Percentiles rank a stretch among this genome's conserved stretches.
Evolutionary conservation across 2,888 invertebrate genomes (phyloP).

Genomic region (Drosophila paranaensis): DNA sequence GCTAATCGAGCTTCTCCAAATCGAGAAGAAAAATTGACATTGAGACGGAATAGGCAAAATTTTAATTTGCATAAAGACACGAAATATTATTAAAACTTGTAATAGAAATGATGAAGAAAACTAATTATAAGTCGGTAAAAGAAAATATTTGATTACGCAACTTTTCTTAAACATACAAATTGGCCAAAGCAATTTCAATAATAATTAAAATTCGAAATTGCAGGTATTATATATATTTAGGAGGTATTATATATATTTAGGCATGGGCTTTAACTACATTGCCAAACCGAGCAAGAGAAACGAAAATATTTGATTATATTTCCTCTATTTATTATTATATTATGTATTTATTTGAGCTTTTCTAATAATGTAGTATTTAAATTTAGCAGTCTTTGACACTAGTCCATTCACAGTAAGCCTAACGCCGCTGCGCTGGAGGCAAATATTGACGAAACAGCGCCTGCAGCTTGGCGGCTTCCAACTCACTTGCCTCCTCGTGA

Average conservation of each 20-base stretch:
- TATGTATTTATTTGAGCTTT: conserved; percentile 15
- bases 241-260: too few relatives aligned
- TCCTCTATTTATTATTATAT: conserved; percentile 37
- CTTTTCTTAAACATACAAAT: conserved; percentile 9
- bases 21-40: background rate
- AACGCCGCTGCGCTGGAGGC: conserved; percentile 54
- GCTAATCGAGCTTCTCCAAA: conserved; percentile 5
- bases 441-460: conserved; percentile 63
- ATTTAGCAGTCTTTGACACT: conserved; percentile 69
- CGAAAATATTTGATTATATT: background rate
- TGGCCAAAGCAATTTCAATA: background rate
- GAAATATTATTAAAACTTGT: conserved; percentile 15
- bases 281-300: background rate
- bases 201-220: background rate
- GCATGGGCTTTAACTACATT: background rate
- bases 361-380: conserved; percentile 28
- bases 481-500: conserved; percentile 56
- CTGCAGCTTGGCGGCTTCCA: conserved; percentile 65
- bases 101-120: conserved; percentile 8
- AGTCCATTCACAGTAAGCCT: conserved; percentile 32
- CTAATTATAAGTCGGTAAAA: conserved; percentile 31
- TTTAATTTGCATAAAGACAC: conserved; percentile 27
- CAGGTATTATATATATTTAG: background rate
- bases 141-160: conserved; percentile 12
- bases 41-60: background rate